Conservation (phyloP, 2,113 vertebrate species). For the Geothlypis trichas region DNA sequence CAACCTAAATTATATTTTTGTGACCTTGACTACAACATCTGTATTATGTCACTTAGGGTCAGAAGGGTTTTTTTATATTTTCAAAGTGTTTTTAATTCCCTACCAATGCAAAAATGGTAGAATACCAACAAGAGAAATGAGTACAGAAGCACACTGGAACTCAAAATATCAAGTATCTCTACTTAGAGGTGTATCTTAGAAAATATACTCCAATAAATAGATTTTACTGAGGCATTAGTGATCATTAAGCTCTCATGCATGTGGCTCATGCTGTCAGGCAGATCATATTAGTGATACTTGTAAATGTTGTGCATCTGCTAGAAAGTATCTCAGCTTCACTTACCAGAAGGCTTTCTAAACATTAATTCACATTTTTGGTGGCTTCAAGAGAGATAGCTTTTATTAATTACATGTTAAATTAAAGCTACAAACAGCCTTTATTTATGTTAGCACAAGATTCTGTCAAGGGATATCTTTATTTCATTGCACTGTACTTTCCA, state of each 20-base stretch:
- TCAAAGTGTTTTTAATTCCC: background rate
- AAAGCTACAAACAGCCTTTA: conserved; percentile 1
- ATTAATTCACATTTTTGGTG: conserved; percentile 2
- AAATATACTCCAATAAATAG: background rate
- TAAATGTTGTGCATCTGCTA: conserved; percentile 13
- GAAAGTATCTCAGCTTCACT: conserved; percentile 3
- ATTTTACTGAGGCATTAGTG: background rate
- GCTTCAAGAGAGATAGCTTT: conserved; percentile 5
- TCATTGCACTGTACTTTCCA: background rate
- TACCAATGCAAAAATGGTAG: background rate
- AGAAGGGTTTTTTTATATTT: background rate
- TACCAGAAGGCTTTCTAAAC: conserved; percentile 39
- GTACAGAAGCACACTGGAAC: background rate
- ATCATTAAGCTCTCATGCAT: conserved; percentile 1
- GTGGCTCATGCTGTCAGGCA: conserved; percentile 24
- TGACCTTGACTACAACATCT: background rate
- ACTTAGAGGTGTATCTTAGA: background rate
- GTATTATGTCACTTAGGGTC: background rate
- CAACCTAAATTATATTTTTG: background rate
- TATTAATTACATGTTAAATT: conserved; percentile 17
- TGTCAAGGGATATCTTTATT: background rate
- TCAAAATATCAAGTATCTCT: background rate
- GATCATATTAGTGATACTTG: background rate
- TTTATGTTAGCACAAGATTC: background rate
- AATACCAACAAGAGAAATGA: background rate